These are phyloP conservation scores for Lithobates sylvaticus DNA, from an alignment of 2,797 vertebrate genomes.

Conservation along the genomic window DNA sequence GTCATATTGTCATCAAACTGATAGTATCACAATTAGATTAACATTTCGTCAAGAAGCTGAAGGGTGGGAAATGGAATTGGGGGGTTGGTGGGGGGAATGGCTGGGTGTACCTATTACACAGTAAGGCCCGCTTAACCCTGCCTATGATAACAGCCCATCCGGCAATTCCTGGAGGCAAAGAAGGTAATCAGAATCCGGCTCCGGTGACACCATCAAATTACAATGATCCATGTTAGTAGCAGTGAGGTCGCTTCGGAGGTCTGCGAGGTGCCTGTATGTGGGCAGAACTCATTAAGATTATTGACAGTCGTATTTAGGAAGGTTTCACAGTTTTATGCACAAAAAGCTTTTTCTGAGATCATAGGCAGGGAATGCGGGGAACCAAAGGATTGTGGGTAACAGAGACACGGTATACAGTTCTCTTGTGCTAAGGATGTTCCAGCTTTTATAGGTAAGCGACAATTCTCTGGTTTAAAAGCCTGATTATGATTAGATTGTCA, in stretches of 20 bases:
- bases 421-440: no score
- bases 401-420: not conserved
- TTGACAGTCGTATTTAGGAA: slow-evolving; percentile 62
- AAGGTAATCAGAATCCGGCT: slow-evolving; percentile 63
- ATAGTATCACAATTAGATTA: slow-evolving; percentile 91
- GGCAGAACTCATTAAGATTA: slow-evolving; percentile 62
- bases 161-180: slow-evolving; percentile 64
- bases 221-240: slow-evolving; percentile 63
- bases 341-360: slow-evolving; percentile 18
- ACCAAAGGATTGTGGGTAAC: not conserved
- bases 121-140: slow-evolving; percentile 80
- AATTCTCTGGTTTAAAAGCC: no score
- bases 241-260: slow-evolving; percentile 63
- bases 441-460: no score
- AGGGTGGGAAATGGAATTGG: slow-evolving; percentile 81
- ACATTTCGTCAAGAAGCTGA: slow-evolving; percentile 86
- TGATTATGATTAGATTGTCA: no score
- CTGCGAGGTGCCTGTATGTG: slow-evolving; percentile 64
- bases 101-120: slow-evolving; percentile 71
- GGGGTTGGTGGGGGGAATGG: slow-evolving; percentile 62
- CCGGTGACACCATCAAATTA: slow-evolving; percentile 63
- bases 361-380: not conserved
- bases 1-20: slow-evolving; percentile 92
- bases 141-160: slow-evolving; percentile 56
- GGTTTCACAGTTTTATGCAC: slow-evolving; percentile 60